Evolutionary conservation across 2,113 vertebrate genomes (phyloP), one percentile per base, ranked within the genome.

Genomic region (Aythya baeri): DNA sequence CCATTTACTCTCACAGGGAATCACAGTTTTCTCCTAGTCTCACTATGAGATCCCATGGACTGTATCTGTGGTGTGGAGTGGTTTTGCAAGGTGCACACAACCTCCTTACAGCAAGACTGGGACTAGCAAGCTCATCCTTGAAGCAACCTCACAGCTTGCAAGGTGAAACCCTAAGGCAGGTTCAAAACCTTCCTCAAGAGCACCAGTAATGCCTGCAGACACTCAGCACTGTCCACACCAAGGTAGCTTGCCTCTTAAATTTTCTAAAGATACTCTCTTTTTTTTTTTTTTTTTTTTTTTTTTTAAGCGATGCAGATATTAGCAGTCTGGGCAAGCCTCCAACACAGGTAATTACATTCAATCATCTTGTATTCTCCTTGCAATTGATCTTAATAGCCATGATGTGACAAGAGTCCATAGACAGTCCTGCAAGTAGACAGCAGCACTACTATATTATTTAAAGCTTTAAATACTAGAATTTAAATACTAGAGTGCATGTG

Each of bases 11-110:
- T 15, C 55, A 17, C 17, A 58, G 6, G 7, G 17, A 59, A 86
- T 71, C 10, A 0, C 8, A 67, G 7, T 81, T 88, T 83, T 74
- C 36, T 78, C 26, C n/a, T 15, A 22, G 6, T 58, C 21, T 55
- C 21, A 12, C n/a, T 13, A 4, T 59, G 36, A 85, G 57, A 59
- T 44, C 52, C 36, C 36, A 41, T 1, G 6, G 29, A 49, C 29
- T 1, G 2, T 8, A 44, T 7, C 27, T 0, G 0, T 21, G 26
- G 41, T 13, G 13, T n/a, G 44, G 14, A 54, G 27, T 17, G 68
- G 54, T 7, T 80, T 62, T 49, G 50, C 50, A 70, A 34, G 32
- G 38, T 2, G 31, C 23, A 29, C 41, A 25, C 17, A 62, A 10
- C 6, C n/a, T 49, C 44, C 31, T 84, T 62, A 18, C 57, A 83